Evolutionary conservation across 2,888 invertebrate species (phyloP).

Genomic region (Embidobia sp.): DNA sequence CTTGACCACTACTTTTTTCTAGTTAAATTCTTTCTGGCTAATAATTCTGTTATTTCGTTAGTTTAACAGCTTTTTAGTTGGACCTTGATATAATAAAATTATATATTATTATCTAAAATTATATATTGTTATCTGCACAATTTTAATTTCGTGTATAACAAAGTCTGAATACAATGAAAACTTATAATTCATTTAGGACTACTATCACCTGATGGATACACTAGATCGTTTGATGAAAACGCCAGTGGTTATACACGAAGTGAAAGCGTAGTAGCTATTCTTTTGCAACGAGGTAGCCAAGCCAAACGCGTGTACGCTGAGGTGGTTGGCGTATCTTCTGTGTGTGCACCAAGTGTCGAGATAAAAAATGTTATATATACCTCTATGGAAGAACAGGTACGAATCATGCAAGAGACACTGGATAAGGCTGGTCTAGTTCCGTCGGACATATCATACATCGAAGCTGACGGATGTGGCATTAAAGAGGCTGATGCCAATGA

Average conservation of each 20-base stretch:
- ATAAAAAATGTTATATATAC: constrained; percentile 29
- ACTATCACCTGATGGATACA: constrained; percentile 60
- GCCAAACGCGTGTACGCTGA: constrained; percentile 66
- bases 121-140: too few species aligned
- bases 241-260: constrained; percentile 59
- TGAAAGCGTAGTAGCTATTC: constrained; percentile 48
- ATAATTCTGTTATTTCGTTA: too few species aligned
- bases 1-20: too few species aligned
- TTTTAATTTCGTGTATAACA: too few species aligned
- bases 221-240: constrained; percentile 59
- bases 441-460: constrained; percentile 63
- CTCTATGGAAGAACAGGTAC: constrained; percentile 36
- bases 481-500: constrained; percentile 80
- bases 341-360: constrained; percentile 80
- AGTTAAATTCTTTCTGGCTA: too few species aligned
- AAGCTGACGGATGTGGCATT: constrained; percentile 84
- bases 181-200: constrained; percentile 6
- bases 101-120: too few species aligned
- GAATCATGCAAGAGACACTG: constrained; percentile 54
- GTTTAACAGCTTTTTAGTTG: too few species aligned
- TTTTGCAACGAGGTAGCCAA: constrained; percentile 57
- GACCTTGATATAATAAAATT: too few species aligned
- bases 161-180: too few species aligned
- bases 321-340: constrained; percentile 80
- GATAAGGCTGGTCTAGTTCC: constrained; percentile 58